Conservation (phyloP, 2,888 invertebrate species). For the Meliscaeva auricollis region DNA sequence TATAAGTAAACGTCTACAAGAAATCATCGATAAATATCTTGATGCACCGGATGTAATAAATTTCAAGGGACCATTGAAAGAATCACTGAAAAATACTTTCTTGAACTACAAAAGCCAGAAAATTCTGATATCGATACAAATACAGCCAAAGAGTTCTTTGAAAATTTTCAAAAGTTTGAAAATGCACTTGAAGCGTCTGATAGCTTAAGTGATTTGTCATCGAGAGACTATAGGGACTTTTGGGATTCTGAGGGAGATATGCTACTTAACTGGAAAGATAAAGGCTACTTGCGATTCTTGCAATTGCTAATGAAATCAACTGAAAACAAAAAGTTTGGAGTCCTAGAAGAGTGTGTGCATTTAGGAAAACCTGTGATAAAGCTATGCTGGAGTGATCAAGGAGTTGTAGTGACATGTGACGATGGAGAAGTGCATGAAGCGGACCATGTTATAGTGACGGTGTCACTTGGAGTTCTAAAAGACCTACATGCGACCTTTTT, state of each 20-base stretch:
- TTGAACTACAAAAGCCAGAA: conserved; percentile 58
- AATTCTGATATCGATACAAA: conserved; percentile 79
- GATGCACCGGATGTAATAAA: conserved; percentile 78
- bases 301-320: conserved; percentile 69
- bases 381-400: conserved; percentile 56
- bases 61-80: conserved; percentile 77
- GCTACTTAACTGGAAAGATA: conserved; percentile 89
- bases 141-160: conserved; percentile 84
- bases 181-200: conserved; percentile 85
- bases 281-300: conserved; percentile 83
- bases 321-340: conserved; percentile 75
- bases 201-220: conserved; percentile 87
- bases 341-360: conserved; percentile 79
- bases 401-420: conserved; percentile 76
- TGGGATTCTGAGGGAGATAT: conserved; percentile 88
- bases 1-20: conserved; percentile 78
- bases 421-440: conserved; percentile 84
- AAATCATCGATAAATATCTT: conserved; percentile 79
- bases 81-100: conserved; percentile 77
- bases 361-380: conserved; percentile 76
- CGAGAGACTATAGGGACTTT: conserved; percentile 86
- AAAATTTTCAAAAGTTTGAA: conserved; percentile 85
- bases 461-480: conserved; percentile 87
- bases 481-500: conserved; percentile 83
- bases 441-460: conserved; percentile 87